phyloP scores from a whole-genome alignment of 1,140 invertebrate genomes.

The Ceratoteleas bidentatus region DNA sequence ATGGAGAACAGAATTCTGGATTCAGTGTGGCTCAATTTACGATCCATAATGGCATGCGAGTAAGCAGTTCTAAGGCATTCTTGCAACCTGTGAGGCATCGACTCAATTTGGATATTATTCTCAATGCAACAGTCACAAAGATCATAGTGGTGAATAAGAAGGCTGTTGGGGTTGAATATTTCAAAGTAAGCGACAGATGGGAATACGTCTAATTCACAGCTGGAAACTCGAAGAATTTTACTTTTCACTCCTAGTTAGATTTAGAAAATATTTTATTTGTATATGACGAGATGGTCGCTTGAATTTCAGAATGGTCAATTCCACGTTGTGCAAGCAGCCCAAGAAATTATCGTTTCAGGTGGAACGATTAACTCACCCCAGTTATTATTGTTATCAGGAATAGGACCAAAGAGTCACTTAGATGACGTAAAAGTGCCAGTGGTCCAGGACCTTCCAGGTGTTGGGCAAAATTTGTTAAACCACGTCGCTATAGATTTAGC shows the following conservation, averaged over 20 bases:
- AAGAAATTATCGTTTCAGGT: constrained; percentile 82
- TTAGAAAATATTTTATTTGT: too few species aligned
- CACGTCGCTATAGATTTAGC: constrained; percentile 84
- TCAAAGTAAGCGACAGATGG: too few species aligned
- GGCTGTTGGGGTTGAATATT: constrained; percentile 84
- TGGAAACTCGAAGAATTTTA: too few species aligned
- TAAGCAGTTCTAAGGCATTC: constrained; percentile 86
- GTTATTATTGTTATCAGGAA: constrained; percentile 86
- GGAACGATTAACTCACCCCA: constrained; percentile 86
- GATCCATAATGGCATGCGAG: constrained; percentile 84
- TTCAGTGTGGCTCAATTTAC: constrained; percentile 82
- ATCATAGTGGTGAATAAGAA: constrained; percentile 82
- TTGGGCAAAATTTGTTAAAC: constrained; percentile 89
- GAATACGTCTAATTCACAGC: too few species aligned
- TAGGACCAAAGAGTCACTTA: constrained; percentile 85
- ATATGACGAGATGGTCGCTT: too few species aligned
- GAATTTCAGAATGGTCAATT: constrained; percentile 63
- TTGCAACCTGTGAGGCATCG: constrained; percentile 83
- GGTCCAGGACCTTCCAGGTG: constrained; percentile 86
- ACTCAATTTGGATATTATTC: too few species aligned
- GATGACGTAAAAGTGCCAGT: constrained; percentile 76
- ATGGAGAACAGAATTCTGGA: constrained; percentile 80
- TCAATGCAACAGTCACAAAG: constrained; percentile 86
- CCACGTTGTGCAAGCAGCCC: constrained; percentile 57
- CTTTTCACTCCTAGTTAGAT: too few species aligned